Conservation (phyloP, 2,797 vertebrate species). For the Rousettus madagascariensis region DNA sequence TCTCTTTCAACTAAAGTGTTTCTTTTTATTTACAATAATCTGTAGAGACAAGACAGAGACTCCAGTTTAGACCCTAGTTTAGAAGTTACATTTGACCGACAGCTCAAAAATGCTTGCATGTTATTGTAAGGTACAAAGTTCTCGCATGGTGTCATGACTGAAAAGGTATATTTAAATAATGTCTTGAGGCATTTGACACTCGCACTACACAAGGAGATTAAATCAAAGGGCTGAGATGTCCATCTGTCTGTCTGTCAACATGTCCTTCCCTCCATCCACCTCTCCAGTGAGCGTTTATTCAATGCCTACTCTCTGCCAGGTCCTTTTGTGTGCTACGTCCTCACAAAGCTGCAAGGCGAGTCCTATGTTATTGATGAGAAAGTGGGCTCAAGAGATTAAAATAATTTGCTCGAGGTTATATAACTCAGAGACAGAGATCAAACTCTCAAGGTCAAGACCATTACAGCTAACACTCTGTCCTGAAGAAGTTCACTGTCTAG, state of each 20-base stretch:
- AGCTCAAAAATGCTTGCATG: slow-evolving; percentile 5
- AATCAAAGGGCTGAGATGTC: neutral
- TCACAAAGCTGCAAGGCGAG: neutral
- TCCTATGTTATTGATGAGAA: neutral
- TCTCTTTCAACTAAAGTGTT: neutral
- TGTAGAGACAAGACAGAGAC: neutral
- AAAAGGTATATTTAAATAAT: neutral
- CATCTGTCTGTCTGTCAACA: neutral
- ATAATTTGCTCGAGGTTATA: neutral
- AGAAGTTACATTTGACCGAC: slow-evolving; percentile 6
- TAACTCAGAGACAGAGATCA: neutral
- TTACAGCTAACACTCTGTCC: neutral
- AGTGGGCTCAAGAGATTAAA: neutral
- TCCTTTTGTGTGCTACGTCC: neutral
- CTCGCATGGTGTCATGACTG: neutral
- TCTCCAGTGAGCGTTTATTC: neutral
- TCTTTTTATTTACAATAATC: slow-evolving; percentile 36
- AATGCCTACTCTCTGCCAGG: neutral
- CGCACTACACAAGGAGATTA: neutral
- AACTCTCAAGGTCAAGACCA: neutral
- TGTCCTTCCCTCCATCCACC: neutral
- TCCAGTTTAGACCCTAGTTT: neutral
- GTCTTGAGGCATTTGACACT: neutral
- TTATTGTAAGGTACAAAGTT: slow-evolving; percentile 10
- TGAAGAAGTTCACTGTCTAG: neutral